Conservation (phyloP, 2,113 vertebrate genomes). For the Takifugu flavidus region DNA sequence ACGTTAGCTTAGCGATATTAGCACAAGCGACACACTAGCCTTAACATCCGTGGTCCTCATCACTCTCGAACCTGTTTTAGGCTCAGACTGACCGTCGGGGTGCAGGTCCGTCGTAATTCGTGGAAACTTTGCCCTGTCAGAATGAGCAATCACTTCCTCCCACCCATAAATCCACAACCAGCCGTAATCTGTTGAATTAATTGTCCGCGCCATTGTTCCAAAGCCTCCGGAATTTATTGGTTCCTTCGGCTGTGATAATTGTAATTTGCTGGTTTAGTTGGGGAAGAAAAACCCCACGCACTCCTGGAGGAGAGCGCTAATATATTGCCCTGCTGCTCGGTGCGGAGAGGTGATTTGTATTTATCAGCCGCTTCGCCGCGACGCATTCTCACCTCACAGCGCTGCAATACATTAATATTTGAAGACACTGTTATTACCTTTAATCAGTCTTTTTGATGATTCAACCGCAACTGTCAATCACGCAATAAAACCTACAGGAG, state of each 20-base stretch:
- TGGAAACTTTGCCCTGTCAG: constrained; percentile 3
- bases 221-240: constrained; percentile 35
- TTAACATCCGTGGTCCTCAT: constrained; percentile 38
- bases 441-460: constrained; percentile 25
- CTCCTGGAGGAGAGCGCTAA: constrained; percentile 35
- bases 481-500: not conserved
- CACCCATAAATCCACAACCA: constrained; percentile 31
- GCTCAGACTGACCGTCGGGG: no score
- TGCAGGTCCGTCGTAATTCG: not conserved
- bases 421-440: constrained; percentile 17
- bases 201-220: constrained; percentile 26
- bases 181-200: constrained; percentile 25
- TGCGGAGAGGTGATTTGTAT: constrained; percentile 48
- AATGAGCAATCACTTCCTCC: constrained; percentile 11
- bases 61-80: not conserved
- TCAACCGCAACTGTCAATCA: constrained; percentile 13
- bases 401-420: constrained; percentile 25
- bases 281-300: constrained; percentile 30
- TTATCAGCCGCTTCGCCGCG: constrained; percentile 28
- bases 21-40: constrained; percentile 36
- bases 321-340: constrained; percentile 30
- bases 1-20: constrained; percentile 54
- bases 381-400: constrained; percentile 22
- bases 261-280: constrained; percentile 36
- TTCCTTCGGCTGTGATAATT: constrained; percentile 48